These are phyloP conservation scores for Plestiodon gilberti DNA, from an alignment of 2,113 vertebrate species.

Conservation along the genomic window DNA sequence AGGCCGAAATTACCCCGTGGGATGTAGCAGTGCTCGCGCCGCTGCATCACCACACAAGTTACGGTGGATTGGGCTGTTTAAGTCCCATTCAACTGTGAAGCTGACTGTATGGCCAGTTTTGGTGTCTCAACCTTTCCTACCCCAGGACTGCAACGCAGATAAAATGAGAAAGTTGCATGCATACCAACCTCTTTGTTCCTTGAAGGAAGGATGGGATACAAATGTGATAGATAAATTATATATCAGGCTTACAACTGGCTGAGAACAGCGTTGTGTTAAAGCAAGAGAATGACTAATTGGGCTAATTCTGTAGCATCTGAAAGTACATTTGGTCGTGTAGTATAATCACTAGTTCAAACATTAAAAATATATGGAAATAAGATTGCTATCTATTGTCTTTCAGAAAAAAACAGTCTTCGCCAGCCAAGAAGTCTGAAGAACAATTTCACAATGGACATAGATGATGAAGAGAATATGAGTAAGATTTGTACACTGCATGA, in stretches of 20 bases:
- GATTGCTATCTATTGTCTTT: conserved; percentile 59
- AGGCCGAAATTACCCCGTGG: too few species aligned
- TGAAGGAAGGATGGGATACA: background rate
- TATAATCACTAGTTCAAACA: background rate
- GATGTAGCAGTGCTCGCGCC: too few species aligned
- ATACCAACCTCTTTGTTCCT: background rate
- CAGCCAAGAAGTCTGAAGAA: conserved; percentile 81
- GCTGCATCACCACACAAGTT: too few species aligned
- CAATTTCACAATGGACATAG: conserved; percentile 86
- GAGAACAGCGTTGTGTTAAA: background rate
- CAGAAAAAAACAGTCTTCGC: conserved; percentile 81
- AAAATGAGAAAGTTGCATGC: background rate
- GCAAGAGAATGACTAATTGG: background rate
- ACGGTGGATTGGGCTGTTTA: too few species aligned
- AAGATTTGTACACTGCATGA: conserved; percentile 77
- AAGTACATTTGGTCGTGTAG: too few species aligned
- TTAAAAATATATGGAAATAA: conserved; percentile 7
- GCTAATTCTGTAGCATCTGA: background rate
- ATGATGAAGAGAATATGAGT: conserved; percentile 98
- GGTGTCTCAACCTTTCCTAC: too few species aligned
- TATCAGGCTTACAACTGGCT: background rate
- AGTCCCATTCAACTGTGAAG: background rate
- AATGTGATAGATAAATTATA: background rate
- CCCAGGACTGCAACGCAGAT: background rate
- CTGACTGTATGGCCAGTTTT: background rate